Base-by-base conservation (phyloP, 2,888 invertebrate species). In the Drosophila buzzatii region DNA sequence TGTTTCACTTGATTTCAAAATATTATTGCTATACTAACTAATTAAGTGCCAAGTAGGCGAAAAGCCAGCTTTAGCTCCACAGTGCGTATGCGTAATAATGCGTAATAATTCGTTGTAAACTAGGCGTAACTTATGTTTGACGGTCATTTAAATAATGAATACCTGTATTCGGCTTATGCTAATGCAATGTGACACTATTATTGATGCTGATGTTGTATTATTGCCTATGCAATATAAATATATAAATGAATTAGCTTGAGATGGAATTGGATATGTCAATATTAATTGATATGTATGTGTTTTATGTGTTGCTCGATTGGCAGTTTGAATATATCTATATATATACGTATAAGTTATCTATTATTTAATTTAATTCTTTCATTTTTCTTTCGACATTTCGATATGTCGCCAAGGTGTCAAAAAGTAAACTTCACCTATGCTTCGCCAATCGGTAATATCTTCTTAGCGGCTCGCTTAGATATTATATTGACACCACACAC, bases 291-390 rank as follows among this genome's bases (percentile, higher is more conserved):
- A 47, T 55, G 18, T 49, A 61, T 81, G 68, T 81, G 71, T 75
- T 81, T 78, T 78, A 78, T 86, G 71, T 87, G 85, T 85, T 87
- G 76, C 76, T 87, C 75, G 71, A 85, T 87, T 82, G 82, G 85
- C 49, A 31, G 56, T 52, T 68, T 62, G 41, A 56, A 12, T 33
- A 51, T 33, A 51, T 7, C 12, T 6, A 33, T 33, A 31, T 33
- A 31, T 12, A 44, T 63, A 35, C 73, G 7, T 68, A 42, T 76
- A 16, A 55, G 56, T 85, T 85, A 57, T 27, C 53, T 60, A 57
- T 82, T 20, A 55, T 60, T 57, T 79, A 2, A 10, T 42, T 70
- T 57, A 10, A 12, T 18, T 59, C 62, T 60, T 53, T 76, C 0
- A 27, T n/a, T 74, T 73, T 45, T 18, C 14, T 20, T 57, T 53